Conservation (phyloP, 2,888 invertebrate species). For the Aporophyla lueneburgensis region DNA sequence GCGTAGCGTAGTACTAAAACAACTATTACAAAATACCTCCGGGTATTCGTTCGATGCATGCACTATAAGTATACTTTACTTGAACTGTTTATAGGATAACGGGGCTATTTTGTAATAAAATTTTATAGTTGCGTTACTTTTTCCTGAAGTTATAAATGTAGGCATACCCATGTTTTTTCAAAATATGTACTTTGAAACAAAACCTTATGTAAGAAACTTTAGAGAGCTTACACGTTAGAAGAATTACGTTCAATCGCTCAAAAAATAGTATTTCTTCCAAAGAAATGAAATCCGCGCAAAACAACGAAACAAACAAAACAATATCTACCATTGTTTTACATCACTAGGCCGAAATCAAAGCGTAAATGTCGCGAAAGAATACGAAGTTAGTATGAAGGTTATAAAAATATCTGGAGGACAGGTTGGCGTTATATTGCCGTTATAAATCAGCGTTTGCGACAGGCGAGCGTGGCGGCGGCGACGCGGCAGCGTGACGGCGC, state of each 20-base stretch:
- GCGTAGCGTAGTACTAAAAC: slow-evolving; percentile 39
- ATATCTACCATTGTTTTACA: slow-evolving; percentile 62
- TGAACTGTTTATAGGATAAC: slow-evolving; percentile 10
- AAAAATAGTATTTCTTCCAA: neutral
- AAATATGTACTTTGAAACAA: neutral
- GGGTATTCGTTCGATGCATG: slow-evolving; percentile 32
- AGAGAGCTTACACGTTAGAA: neutral
- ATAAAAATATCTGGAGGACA: slow-evolving; percentile 89
- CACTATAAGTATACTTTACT: neutral
- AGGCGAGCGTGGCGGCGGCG: slow-evolving; percentile 75
- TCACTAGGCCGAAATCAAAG: slow-evolving; percentile 71
- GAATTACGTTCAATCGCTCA: neutral
- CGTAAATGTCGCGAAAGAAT: slow-evolving; percentile 78
- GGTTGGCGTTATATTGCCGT: slow-evolving; percentile 88
- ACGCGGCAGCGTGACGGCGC: slow-evolving; percentile 72
- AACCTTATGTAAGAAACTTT: neutral
- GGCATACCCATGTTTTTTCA: neutral
- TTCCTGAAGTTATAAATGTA: slow-evolving; percentile 3
- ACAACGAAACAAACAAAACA: slow-evolving; percentile 35
- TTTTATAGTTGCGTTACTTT: neutral
- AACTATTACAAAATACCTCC: slow-evolving; percentile 52
- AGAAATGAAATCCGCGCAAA: slow-evolving; percentile 11
- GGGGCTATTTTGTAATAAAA: slow-evolving; percentile 4
- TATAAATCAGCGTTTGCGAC: slow-evolving; percentile 88
- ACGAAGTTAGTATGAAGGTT: slow-evolving; percentile 81